Evolutionary conservation across 2,113 vertebrate genomes (phyloP).

Genomic region (Alligator sinensis): DNA sequence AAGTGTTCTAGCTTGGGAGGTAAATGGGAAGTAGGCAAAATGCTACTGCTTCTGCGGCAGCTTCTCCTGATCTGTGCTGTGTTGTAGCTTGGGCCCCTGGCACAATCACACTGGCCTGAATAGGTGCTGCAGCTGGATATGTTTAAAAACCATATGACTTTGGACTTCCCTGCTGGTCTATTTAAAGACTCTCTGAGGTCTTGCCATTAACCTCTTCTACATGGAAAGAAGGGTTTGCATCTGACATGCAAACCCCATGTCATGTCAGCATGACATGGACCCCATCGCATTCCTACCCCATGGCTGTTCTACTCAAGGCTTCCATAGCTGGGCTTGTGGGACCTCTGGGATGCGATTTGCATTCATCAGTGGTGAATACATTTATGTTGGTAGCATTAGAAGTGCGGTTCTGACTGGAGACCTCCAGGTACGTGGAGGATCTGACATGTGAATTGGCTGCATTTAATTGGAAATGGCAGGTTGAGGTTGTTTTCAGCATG

Average conservation of each 20-base stretch:
- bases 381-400: neutral
- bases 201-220: neutral
- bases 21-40: neutral
- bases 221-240: neutral
- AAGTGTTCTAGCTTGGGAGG: neutral
- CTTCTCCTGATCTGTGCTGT: neutral
- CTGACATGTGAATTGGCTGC: neutral
- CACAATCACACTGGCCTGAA: neutral
- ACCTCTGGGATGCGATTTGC: neutral
- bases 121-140: neutral
- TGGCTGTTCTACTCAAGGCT: neutral
- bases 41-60: neutral
- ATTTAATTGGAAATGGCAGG: neutral
- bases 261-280: neutral
- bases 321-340: slow-evolving; percentile 8
- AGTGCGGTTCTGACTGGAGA: neutral
- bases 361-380: neutral
- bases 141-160: neutral
- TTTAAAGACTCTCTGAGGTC: neutral
- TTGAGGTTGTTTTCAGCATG: neutral
- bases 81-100: neutral
- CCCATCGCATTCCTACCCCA: neutral
- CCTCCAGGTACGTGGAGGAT: neutral
- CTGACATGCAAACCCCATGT: too few relatives aligned
- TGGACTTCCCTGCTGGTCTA: neutral